Evolutionary conservation across 2,888 invertebrate species (phyloP), one percentile per base, ranked within the genome.

Genomic region (Phortica okadai): DNA sequence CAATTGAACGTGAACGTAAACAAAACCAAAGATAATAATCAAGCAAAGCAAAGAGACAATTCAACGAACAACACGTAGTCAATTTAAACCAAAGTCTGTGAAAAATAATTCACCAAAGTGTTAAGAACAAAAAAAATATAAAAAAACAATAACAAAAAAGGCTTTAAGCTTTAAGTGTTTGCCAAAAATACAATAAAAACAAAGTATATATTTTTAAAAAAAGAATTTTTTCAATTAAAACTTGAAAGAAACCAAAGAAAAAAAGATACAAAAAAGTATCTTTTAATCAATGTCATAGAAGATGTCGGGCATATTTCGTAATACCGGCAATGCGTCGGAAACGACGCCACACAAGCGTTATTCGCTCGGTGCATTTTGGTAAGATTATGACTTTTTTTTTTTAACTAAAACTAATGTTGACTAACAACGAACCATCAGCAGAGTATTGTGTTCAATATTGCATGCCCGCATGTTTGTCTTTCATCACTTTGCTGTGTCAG

Each of bases 301-400:
- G 79, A 91, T 91, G 91, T 85, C 92, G 81, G 90, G 91, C 80
- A 85, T 92, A 81, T 91, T 89, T 88, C 90, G 91, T 78, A 88
- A 84, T 75, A 85, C 87, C 78, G 67, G 67, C 42, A 78, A 84
- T 64, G 79, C 75, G 72, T 79, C 82, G 56, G 70, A 72, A 76
- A 82, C 78, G 81, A 86, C 90, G 75, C 89, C 89, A 41, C 83
- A 86, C 72, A 90, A 90, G 83, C 87, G 91, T 3, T 86, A 84
- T 77, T 90, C 91, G 67, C 79, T 90, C 76, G 84, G 84, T 82
- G 85, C 89, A 74, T 88, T 90, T 83, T 90, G 91, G 91, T 91
- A 90, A 91, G 92, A 76, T 87, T 76, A 59, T 45, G 62, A 56
- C n/a, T 10, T 59, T 62, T 21, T 21, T 62, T 16, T 70, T 50